Evolutionary conservation across 2,888 invertebrate species (phyloP).

Genomic region (Cosmopolites sordidus): DNA sequence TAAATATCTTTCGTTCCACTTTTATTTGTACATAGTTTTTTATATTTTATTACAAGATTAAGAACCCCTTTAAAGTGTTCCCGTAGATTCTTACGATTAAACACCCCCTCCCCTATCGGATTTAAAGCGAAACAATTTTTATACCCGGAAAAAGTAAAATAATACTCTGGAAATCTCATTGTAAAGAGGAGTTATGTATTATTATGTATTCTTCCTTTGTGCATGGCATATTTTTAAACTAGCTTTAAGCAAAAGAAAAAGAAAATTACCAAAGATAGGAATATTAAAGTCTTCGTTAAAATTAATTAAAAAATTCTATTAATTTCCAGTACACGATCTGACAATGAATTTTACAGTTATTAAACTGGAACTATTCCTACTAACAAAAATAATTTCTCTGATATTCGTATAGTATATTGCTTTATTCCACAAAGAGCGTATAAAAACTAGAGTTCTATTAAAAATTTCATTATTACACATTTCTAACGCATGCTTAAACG

Average conservation of each 20-base stretch:
- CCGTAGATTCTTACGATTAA: slow-evolving; percentile 9
- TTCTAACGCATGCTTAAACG: too few species aligned
- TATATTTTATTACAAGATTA: slow-evolving; percentile 6
- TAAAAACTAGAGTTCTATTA: too few species aligned
- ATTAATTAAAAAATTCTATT: not conserved
- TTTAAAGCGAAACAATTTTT: slow-evolving; percentile 7
- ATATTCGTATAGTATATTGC: too few species aligned
- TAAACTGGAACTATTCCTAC: too few species aligned
- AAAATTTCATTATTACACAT: too few species aligned
- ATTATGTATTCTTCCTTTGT: slow-evolving; percentile 2
- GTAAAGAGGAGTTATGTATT: not conserved
- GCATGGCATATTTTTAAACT: slow-evolving; percentile 26
- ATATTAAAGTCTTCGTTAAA: slow-evolving; percentile 25
- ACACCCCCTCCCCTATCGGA: not conserved
- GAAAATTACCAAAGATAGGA: slow-evolving; percentile 48
- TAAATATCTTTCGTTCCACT: slow-evolving; percentile 11
- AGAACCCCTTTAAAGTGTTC: slow-evolving; percentile 18
- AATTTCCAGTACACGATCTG: not conserved
- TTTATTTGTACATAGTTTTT: slow-evolving; percentile 15
- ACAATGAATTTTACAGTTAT: not conserved
- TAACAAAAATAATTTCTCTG: too few species aligned
- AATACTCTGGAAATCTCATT: not conserved
- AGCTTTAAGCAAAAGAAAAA: slow-evolving; percentile 35
- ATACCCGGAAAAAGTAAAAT: not conserved
- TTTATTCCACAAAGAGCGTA: too few species aligned